These are phyloP conservation scores for Gymnosoma rotundatum DNA, from an alignment of 2,888 invertebrate genomes.

Conservation along the genomic window DNA sequence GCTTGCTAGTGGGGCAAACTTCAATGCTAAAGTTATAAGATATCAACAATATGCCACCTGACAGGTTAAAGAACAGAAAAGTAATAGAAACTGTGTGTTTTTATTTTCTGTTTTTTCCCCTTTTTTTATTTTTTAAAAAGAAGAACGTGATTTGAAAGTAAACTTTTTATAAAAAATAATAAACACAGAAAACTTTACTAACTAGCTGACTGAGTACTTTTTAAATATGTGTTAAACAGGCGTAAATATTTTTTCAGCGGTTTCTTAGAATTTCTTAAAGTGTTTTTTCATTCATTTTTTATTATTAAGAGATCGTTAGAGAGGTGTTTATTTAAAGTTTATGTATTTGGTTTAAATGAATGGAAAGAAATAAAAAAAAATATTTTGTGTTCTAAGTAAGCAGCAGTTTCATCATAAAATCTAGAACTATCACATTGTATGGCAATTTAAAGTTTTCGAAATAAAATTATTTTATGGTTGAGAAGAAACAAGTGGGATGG, in stretches of 20 bases:
- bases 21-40: slow-evolving; percentile 7
- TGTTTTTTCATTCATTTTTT: background rate
- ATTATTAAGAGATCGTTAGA: slow-evolving; percentile 14
- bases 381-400: no score
- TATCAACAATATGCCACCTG: slow-evolving; percentile 40
- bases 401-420: no score
- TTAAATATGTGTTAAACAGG: slow-evolving; percentile 48
- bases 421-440: no score
- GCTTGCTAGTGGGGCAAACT: slow-evolving; percentile 27
- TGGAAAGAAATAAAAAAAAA: no score
- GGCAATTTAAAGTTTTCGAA: no score
- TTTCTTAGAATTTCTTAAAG: slow-evolving; percentile 52
- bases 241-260: slow-evolving; percentile 27
- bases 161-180: background rate
- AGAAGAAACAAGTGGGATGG: no score
- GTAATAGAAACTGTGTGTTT: slow-evolving; percentile 24
- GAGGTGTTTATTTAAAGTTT: no score
- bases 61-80: slow-evolving; percentile 56
- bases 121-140: slow-evolving; percentile 2
- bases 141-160: slow-evolving; percentile 59
- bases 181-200: background rate
- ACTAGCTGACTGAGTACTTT: slow-evolving; percentile 9
- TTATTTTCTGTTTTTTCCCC: background rate
- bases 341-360: no score
- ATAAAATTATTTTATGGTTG: no score